These are phyloP conservation scores for Hirudinaria manillensis DNA, from an alignment of 2,888 invertebrate genomes.

Conservation along the genomic window DNA sequence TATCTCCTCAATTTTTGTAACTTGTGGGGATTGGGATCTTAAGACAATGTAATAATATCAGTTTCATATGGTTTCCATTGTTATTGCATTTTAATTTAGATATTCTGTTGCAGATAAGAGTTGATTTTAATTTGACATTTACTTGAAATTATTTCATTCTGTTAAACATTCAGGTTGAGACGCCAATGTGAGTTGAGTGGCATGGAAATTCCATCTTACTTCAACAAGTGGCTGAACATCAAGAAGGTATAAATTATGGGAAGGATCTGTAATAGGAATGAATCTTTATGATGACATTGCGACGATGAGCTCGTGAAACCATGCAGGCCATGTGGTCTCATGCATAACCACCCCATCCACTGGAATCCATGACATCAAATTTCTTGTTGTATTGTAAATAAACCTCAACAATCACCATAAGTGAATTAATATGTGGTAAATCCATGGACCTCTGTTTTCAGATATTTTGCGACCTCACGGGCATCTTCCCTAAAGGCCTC, in stretches of 20 bases:
- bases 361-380: too few relatives aligned
- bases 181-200: conserved; percentile 55
- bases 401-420: too few relatives aligned
- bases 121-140: background rate
- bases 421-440: background rate
- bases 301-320: too few relatives aligned
- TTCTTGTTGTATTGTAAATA: too few relatives aligned
- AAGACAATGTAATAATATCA: conserved; percentile 52
- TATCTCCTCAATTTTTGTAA: conserved; percentile 58
- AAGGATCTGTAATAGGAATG: too few relatives aligned
- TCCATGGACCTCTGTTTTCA: conserved; percentile 28
- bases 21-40: conserved; percentile 63
- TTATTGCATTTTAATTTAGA: background rate
- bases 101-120: background rate
- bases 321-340: too few relatives aligned
- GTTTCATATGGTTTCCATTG: background rate
- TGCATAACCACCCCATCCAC: too few relatives aligned
- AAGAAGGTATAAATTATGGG: conserved; percentile 53
- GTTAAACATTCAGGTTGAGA: conserved; percentile 52
- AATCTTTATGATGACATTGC: too few relatives aligned
- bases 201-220: conserved; percentile 48
- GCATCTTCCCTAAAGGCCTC: conserved; percentile 47
- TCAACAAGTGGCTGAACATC: conserved; percentile 60
- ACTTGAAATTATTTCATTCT: too few relatives aligned
- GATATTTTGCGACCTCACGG: conserved; percentile 42